Evolutionary conservation across 2,888 invertebrate genomes (phyloP).

Genomic region (Tetheella fluctuosa): DNA sequence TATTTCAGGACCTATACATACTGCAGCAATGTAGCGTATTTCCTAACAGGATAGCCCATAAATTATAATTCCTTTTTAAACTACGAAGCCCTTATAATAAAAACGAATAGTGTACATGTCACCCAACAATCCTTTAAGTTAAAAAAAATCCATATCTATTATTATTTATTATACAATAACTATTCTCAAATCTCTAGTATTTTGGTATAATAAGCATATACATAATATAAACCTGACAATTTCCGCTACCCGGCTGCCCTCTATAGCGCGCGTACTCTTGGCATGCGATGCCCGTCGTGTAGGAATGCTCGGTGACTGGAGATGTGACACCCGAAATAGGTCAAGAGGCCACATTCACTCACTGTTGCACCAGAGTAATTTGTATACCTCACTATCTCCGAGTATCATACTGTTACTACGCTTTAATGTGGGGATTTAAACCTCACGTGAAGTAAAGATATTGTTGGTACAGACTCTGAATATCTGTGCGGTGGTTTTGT

Average conservation of each 20-base stretch:
- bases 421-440: not conserved
- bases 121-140: too few relatives aligned
- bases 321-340: conserved; percentile 62
- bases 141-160: too few relatives aligned
- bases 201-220: not conserved
- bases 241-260: not conserved
- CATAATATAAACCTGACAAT: not conserved
- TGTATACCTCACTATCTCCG: conserved; percentile 42
- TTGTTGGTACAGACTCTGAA: not conserved
- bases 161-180: too few relatives aligned
- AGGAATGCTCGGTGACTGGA: conserved; percentile 35
- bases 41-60: too few relatives aligned
- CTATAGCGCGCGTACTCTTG: not conserved
- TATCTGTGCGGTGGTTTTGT: not conserved
- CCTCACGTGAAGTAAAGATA: conserved; percentile 1
- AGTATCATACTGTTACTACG: not conserved
- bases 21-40: too few relatives aligned
- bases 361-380: conserved; percentile 55
- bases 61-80: too few relatives aligned
- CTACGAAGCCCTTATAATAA: too few relatives aligned
- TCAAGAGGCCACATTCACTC: conserved; percentile 62
- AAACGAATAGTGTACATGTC: too few relatives aligned
- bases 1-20: too few relatives aligned
- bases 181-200: not conserved
- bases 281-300: conserved; percentile 24